A percentile compares a stretch with the other conserved stretches of the same genome.
Conservation (phyloP, 1,140 invertebrate species). For the Temnothorax longispinosus region DNA sequence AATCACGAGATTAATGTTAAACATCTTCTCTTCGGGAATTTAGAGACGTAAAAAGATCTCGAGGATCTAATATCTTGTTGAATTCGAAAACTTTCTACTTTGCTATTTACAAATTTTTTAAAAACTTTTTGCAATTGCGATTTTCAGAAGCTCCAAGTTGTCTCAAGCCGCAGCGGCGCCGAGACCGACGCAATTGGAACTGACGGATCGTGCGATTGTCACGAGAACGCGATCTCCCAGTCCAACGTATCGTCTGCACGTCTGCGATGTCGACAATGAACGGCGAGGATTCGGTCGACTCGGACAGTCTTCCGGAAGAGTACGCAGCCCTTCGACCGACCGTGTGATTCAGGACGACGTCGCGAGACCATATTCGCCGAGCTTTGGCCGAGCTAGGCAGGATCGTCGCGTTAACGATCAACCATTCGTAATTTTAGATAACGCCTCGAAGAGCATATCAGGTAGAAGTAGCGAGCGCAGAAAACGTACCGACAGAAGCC, state of each 20-base stretch:
- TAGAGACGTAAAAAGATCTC: neutral
- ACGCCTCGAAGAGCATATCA: conserved; percentile 50
- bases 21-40: neutral
- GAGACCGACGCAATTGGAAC: conserved; percentile 67
- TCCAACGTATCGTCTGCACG: conserved; percentile 84
- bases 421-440: conserved; percentile 82
- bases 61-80: neutral
- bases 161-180: conserved; percentile 65
- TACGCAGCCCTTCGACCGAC: conserved; percentile 68
- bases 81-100: neutral
- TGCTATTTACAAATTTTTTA: neutral
- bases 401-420: conserved; percentile 65
- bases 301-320: conserved; percentile 75
- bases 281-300: conserved; percentile 80
- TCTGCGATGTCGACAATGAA: conserved; percentile 84
- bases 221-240: conserved; percentile 82
- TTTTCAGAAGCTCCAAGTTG: conserved; percentile 72
- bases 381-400: conserved; percentile 77
- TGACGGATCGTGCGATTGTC: conserved; percentile 64
- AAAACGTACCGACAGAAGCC: conserved; percentile 67
- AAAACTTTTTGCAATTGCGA: neutral
- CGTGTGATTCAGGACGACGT: conserved; percentile 32
- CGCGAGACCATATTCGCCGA: conserved; percentile 80
- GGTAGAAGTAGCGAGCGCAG: conserved; percentile 59
- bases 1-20: neutral